Evolutionary conservation across 2,888 invertebrate species (phyloP).

Genomic region (Drosophila fungiperda): DNA sequence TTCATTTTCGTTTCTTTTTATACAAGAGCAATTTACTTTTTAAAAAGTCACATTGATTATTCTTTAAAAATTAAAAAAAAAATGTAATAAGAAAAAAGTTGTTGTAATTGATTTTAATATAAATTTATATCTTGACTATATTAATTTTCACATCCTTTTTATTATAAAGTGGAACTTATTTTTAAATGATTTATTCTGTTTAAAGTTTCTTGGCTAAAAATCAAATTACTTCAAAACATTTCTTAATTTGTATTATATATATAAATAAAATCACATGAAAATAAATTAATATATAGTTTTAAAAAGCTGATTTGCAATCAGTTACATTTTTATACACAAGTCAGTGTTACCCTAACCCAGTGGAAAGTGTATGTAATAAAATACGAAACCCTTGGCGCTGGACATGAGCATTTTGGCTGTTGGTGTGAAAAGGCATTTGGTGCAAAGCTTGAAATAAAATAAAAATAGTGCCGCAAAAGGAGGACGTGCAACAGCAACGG

Average conservation of each 20-base stretch:
- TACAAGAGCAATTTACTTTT: too few species aligned
- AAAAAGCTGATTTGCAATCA: neutral
- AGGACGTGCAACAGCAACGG: constrained; percentile 44
- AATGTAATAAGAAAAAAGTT: too few species aligned
- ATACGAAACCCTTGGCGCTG: constrained; percentile 51
- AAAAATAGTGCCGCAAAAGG: constrained; percentile 57
- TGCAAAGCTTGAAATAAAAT: constrained; percentile 68
- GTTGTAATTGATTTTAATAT: too few species aligned
- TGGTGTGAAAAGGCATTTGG: constrained; percentile 78
- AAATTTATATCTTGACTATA: too few species aligned
- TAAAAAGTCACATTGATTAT: too few species aligned
- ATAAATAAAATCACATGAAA: neutral
- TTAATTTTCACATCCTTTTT: too few species aligned
- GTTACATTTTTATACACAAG: neutral
- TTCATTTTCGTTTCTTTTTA: too few species aligned
- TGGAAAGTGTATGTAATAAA: constrained; percentile 41
- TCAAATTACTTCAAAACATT: too few species aligned
- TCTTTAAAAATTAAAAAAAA: too few species aligned
- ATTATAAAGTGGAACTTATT: too few species aligned
- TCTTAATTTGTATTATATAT: too few species aligned
- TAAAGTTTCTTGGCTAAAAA: neutral
- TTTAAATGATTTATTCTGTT: neutral
- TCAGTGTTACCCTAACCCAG: neutral
- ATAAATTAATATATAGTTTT: neutral
- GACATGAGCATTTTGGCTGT: constrained; percentile 68